These are phyloP conservation scores for Danio jaintianensis DNA, from an alignment of 2,797 vertebrate species.

Conservation along the genomic window DNA sequence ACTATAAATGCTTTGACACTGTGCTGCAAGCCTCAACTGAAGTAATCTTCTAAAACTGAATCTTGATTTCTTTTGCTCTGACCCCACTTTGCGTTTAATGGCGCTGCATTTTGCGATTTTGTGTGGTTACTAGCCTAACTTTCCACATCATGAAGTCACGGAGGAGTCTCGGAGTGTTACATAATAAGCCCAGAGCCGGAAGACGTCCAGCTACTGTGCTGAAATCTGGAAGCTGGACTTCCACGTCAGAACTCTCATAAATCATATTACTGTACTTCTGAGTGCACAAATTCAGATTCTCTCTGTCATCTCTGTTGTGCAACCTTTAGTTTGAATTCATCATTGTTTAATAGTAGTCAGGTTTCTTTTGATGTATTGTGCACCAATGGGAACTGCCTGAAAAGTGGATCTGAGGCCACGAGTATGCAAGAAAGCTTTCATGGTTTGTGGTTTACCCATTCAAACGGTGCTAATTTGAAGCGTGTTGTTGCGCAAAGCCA, in stretches of 20 bases:
- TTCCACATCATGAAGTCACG: conserved; percentile 73
- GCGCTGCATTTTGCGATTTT: conserved; percentile 48
- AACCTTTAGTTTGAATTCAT: background rate
- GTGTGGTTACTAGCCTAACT: conserved; percentile 63
- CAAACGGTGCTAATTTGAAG: conserved; percentile 74
- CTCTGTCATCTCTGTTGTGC: background rate
- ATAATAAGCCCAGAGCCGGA: conserved; percentile 64
- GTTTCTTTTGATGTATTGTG: conserved; percentile 5
- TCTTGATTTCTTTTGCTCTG: conserved; percentile 8
- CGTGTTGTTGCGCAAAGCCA: conserved; percentile 62
- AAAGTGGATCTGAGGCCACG: conserved; percentile 20
- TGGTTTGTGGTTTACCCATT: conserved; percentile 73
- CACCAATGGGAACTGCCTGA: background rate
- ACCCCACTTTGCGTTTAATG: conserved; percentile 46
- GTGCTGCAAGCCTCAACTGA: conserved; percentile 11
- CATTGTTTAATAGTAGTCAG: background rate
- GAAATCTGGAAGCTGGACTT: conserved; percentile 43
- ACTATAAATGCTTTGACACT: conserved; percentile 20
- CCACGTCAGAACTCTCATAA: conserved; percentile 41
- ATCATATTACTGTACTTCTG: background rate
- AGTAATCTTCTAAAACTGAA: conserved; percentile 18
- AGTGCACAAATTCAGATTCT: background rate
- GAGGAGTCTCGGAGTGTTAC: conserved; percentile 60
- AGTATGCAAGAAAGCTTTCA: conserved; percentile 24
- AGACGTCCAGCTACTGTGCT: conserved; percentile 57